A percentile compares a stretch with the other conserved stretches of the same genome.
These are phyloP conservation scores for Caenorhabditis japonica DNA, from an alignment of 2,888 invertebrate species.

Conservation along the genomic window DNA sequence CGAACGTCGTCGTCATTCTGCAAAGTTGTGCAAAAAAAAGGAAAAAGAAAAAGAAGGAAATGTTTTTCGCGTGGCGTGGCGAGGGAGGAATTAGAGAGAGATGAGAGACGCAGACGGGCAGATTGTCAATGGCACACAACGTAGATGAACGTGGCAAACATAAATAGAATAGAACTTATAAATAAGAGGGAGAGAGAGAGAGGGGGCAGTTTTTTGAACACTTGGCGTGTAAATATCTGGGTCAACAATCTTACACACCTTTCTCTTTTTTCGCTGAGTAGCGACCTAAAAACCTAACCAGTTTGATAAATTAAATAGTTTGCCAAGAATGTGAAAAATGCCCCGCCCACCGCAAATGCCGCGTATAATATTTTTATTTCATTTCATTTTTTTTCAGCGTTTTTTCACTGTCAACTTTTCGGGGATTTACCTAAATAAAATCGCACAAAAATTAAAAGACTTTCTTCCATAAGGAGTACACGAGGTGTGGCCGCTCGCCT, in stretches of 20 bases:
- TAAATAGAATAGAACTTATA: too few species aligned
- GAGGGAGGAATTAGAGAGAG: neutral
- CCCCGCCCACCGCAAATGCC: too few species aligned
- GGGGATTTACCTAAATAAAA: neutral
- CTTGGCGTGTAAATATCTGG: slow-evolving; percentile 17
- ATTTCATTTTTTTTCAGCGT: neutral
- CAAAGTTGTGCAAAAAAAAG: slow-evolving; percentile 1
- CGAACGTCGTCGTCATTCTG: slow-evolving; percentile 26
- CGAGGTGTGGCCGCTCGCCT: too few species aligned
- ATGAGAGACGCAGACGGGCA: slow-evolving; percentile 21
- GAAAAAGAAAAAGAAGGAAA: slow-evolving; percentile 7
- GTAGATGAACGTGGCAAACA: slow-evolving; percentile 37
- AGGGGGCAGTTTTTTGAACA: too few species aligned
- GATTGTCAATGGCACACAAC: slow-evolving; percentile 23
- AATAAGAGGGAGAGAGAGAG: neutral
- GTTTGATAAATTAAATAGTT: too few species aligned
- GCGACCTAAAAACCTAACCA: too few species aligned
- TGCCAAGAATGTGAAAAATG: too few species aligned
- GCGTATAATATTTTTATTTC: too few species aligned
- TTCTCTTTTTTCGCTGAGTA: slow-evolving; percentile 13
- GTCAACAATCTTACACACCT: slow-evolving; percentile 31
- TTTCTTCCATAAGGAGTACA: too few species aligned
- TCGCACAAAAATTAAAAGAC: too few species aligned
- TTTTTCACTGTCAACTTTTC: neutral
- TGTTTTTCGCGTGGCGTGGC: slow-evolving; percentile 1